Base-by-base conservation (phyloP, 2,888 invertebrate species). In the Altica lythri region DNA sequence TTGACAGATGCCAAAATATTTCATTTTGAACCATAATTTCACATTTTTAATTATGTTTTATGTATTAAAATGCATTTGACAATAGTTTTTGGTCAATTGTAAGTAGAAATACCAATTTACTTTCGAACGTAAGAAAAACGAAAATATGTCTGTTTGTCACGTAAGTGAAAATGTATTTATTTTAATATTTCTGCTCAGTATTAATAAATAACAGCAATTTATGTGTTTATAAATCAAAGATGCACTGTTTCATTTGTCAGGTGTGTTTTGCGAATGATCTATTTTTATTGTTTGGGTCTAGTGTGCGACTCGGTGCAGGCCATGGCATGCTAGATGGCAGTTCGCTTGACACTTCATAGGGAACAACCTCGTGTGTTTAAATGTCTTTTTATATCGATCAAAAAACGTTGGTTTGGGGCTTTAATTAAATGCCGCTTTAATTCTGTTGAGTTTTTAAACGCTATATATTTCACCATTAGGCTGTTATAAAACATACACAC, bases 161-260 rank as follows among this genome's bases (percentile, higher is more conserved):
- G 59, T 65, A 64, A 64, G 66, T 64, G 61, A 64, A 66, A 68
- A 60, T 64, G 63, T 72, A 72, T 72, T 69, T 69, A 69, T 72
- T 72, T 72, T 70, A 71, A 72, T 72, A 71, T 70, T 71, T 69
- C 60, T 70, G 67, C 70, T 67, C 70, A 68, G 70, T 72, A 73
- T 73, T 74, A 74, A 74, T 73, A 74, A 71, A 73, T 72, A 71
- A 74, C 72, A 56, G 60, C 66, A 70, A 77, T 77, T 76, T 77
- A 76, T 71, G 71, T 67, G 64, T 57, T 57, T 55, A 72, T 75
- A 76, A 76, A 76, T 77, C 77, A 77, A 73, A 72, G 73, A 71
- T 70, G 74, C 74, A 74, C 70, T 75, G 75, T 76, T 75, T 76
- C 75, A 75, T 75, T 76, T 77, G 77, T 77, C 77, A 77, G 73